A percentile compares a stretch with the other conserved stretches of the same genome.
Evolutionary conservation across 2,888 invertebrate species (phyloP).

Genomic region (Synergus itoensis): DNA sequence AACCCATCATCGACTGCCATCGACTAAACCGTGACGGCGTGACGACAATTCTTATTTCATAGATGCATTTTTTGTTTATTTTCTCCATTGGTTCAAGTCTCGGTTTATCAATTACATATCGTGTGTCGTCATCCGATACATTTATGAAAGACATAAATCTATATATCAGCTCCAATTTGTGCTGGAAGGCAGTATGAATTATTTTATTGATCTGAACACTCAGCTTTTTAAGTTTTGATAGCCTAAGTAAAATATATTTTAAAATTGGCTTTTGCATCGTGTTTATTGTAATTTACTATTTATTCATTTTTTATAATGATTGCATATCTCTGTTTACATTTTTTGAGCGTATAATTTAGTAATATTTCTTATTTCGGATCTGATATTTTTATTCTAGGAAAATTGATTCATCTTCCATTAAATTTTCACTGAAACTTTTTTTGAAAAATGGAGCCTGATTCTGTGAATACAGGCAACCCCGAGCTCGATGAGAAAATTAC

Average conservation of each 20-base stretch:
- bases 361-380: background rate
- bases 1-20: no score
- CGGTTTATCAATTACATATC: background rate
- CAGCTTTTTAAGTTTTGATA: background rate
- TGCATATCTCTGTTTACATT: background rate
- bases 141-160: background rate
- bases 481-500: constrained; percentile 84
- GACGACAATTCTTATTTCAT: background rate
- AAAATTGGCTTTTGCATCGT: no score
- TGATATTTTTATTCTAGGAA: background rate
- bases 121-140: background rate
- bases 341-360: background rate
- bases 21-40: background rate
- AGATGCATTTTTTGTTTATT: background rate
- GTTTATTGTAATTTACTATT: no score
- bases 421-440: background rate
- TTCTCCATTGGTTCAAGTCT: background rate
- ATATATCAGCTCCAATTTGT: background rate
- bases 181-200: no score
- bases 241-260: no score
- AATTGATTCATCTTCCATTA: background rate
- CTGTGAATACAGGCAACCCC: constrained; percentile 78
- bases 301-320: no score
- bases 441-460: constrained; percentile 54
- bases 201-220: no score